These are phyloP conservation scores for Acrocephalus kingi DNA, from an alignment of 2,113 vertebrate species.

Conservation along the genomic window DNA sequence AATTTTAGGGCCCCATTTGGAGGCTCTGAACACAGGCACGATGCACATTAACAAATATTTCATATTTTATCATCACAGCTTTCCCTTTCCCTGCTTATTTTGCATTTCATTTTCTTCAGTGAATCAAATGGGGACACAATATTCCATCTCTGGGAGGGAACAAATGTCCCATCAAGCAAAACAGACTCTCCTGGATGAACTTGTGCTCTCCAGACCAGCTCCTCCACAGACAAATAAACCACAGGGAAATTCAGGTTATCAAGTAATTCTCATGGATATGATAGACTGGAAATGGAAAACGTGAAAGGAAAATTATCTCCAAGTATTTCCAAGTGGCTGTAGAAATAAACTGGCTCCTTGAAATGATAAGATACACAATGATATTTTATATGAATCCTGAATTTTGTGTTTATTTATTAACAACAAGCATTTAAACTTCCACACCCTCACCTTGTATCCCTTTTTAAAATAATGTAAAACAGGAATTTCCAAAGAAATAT, in stretches of 20 bases:
- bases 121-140: neutral
- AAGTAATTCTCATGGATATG: neutral
- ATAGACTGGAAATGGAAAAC: neutral
- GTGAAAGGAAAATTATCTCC: neutral
- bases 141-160: neutral
- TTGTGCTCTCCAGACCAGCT: neutral
- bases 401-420: neutral
- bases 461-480: neutral
- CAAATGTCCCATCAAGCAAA: neutral
- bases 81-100: neutral
- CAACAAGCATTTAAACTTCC: neutral
- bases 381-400: neutral
- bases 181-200: neutral
- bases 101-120: neutral
- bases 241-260: neutral
- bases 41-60: neutral
- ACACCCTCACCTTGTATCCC: neutral
- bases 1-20: neutral
- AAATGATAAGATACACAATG: neutral
- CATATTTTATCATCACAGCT: neutral
- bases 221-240: neutral
- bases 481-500: neutral
- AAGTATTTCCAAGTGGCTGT: neutral
- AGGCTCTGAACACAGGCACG: neutral
- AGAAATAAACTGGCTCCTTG: neutral